Evolutionary conservation across 1,140 invertebrate species (phyloP).

Genomic region (Aplysia californica): DNA sequence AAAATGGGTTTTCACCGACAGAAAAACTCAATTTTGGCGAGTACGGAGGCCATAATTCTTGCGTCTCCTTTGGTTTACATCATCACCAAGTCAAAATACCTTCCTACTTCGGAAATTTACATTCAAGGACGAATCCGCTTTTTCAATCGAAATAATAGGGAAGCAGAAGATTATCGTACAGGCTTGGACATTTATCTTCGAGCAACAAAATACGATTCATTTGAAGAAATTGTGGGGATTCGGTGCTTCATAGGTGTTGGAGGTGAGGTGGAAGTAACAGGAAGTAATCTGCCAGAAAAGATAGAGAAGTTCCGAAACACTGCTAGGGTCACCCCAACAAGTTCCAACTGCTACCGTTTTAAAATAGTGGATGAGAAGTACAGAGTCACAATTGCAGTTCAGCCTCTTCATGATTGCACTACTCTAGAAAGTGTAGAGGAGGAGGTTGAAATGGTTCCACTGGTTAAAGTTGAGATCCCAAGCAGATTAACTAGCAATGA

Average conservation of each 20-base stretch:
- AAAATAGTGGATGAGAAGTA: slow-evolving; percentile 44
- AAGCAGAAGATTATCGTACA: slow-evolving; percentile 41
- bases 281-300: slow-evolving; percentile 41
- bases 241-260: slow-evolving; percentile 56
- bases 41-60: slow-evolving; percentile 57
- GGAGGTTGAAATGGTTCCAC: slow-evolving; percentile 34
- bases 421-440: slow-evolving; percentile 50
- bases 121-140: slow-evolving; percentile 56
- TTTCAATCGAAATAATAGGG: slow-evolving; percentile 47
- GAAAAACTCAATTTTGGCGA: slow-evolving; percentile 54
- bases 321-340: slow-evolving; percentile 49
- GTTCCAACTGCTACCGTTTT: slow-evolving; percentile 54
- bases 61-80: slow-evolving; percentile 53
- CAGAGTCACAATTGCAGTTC: slow-evolving; percentile 47
- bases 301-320: slow-evolving; percentile 35
- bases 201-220: slow-evolving; percentile 47
- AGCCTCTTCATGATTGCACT: slow-evolving; percentile 52
- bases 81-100: slow-evolving; percentile 50
- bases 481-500: slow-evolving; percentile 31
- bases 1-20: slow-evolving; percentile 62
- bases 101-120: slow-evolving; percentile 39
- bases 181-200: slow-evolving; percentile 57
- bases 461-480: slow-evolving; percentile 45
- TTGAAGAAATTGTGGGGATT: slow-evolving; percentile 58
- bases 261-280: slow-evolving; percentile 50